Percentiles rank a stretch among this genome's conserved stretches.
Conservation (phyloP, 2,888 invertebrate genomes). For the Cheilosia grossa region DNA sequence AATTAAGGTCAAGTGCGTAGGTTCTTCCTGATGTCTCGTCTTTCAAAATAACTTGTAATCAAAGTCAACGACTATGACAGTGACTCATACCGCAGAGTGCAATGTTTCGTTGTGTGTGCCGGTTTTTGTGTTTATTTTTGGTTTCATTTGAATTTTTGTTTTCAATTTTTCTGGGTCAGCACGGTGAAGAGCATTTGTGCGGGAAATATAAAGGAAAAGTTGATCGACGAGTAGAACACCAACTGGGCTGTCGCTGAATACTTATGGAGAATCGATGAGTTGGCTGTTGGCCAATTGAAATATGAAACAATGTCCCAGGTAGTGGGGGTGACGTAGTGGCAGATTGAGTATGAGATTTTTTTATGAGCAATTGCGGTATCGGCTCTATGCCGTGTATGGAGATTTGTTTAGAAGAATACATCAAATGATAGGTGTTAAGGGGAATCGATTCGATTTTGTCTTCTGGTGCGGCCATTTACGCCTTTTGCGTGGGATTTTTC, state of each 20-base stretch:
- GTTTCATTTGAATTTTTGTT: neutral
- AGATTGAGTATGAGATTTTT: neutral
- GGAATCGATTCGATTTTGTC: neutral
- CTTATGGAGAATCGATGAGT: constrained; percentile 23
- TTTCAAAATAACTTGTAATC: constrained; percentile 14
- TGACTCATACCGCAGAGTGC: constrained; percentile 34
- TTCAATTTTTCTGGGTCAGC: constrained; percentile 27
- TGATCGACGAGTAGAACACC: constrained; percentile 5
- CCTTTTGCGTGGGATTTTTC: neutral
- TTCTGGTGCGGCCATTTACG: neutral
- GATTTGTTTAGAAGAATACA: neutral
- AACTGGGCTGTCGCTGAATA: neutral
- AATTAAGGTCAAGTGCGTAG: constrained; percentile 65
- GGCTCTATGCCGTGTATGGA: neutral
- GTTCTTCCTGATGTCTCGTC: constrained; percentile 13
- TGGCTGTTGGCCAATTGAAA: constrained; percentile 41
- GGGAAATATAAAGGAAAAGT: neutral
- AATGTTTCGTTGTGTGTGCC: constrained; percentile 22
- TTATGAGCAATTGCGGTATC: neutral
- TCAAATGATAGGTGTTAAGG: neutral
- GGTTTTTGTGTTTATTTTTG: constrained; percentile 44
- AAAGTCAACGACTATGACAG: neutral
- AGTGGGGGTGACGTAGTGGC: neutral
- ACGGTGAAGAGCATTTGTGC: neutral
- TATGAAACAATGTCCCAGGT: neutral